Base-by-base conservation (phyloP, 2,888 invertebrate genomes). In the Drosophila aldrichi region DNA sequence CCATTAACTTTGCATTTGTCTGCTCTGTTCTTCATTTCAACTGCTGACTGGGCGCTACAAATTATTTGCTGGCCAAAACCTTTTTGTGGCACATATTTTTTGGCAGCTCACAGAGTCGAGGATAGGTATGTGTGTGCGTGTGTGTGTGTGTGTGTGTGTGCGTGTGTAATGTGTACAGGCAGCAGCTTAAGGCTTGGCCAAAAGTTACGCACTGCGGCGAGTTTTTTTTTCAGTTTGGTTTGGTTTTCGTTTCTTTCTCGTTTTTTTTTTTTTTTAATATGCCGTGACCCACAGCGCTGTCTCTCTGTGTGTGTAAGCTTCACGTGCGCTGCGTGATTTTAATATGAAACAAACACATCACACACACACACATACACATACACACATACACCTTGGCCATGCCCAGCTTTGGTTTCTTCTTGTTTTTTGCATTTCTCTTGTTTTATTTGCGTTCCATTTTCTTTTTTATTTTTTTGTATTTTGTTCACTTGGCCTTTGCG, bases 121-220 rank as follows among this genome's bases (percentile, higher is more conserved):
- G 49, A 25, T 0, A 20, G 29, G 49, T 36, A 58, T 48, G 43
- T 29, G 41, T 20, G 20, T 4, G 34, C 52, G 63, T 36, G 63
- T 38, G 49, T 36, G 58, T 52, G 43, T 32, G 43, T 20, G 32
- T 5, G 34, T 56, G 64, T 25, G 63, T 34, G 49, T 36, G 61
- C 56, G 52, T 32, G 59, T 43, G 41, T 61, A 44, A 34, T 62
- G 48, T 44, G 61, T 64, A 18, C 52, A 65, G 71, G 49, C 63
- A 70, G 52, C 60, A 67, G 75, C 60, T 79, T 79, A 66, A 70
- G 70, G 66, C 40, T 66, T 79, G 70, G 63, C 80, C 71, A 72
- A 88, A 89, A 82, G 80, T 88, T 88, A 89, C 89, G 85, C 89
- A 86, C 81, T 86, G 85, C 89, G 85, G 77, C 89, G 79, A 71